A percentile compares a stretch with the other conserved stretches of the same genome.
Conservation (phyloP, 2,888 invertebrate species). For the Drosophila trichaetosa region DNA sequence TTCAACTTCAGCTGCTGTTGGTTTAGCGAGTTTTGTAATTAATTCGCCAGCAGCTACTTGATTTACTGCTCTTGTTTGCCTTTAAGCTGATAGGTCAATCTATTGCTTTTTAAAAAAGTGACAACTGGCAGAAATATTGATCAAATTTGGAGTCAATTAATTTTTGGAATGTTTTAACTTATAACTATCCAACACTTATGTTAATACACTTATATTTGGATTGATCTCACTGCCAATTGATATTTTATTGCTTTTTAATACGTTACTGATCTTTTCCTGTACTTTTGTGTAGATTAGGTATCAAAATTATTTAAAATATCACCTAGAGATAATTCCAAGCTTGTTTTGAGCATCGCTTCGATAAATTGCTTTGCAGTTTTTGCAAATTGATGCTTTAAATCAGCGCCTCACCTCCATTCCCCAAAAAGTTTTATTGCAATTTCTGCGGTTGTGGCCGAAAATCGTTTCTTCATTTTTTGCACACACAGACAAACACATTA, state of each 20-base stretch:
- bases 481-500: slow-evolving; percentile 7
- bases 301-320: slow-evolving; percentile 1
- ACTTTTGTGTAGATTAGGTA: background rate
- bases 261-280: background rate
- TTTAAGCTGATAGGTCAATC: background rate
- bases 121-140: background rate
- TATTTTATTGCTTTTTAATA: background rate
- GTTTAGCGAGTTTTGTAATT: slow-evolving; percentile 36
- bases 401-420: slow-evolving; percentile 18
- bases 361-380: slow-evolving; percentile 38
- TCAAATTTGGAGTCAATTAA: background rate
- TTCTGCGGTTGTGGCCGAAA: slow-evolving; percentile 49
- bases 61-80: slow-evolving; percentile 31
- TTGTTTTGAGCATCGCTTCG: slow-evolving; percentile 10
- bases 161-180: background rate
- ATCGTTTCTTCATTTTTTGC: slow-evolving; percentile 52
- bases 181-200: background rate
- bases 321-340: slow-evolving; percentile 5
- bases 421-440: slow-evolving; percentile 44
- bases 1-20: slow-evolving; percentile 3
- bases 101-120: background rate
- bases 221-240: background rate
- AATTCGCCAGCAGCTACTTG: slow-evolving; percentile 32
- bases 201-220: background rate
- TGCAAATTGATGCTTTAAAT: slow-evolving; percentile 52